Evolutionary conservation across 2,797 vertebrate species (phyloP).

Genomic region (Euthynnus affinis): DNA sequence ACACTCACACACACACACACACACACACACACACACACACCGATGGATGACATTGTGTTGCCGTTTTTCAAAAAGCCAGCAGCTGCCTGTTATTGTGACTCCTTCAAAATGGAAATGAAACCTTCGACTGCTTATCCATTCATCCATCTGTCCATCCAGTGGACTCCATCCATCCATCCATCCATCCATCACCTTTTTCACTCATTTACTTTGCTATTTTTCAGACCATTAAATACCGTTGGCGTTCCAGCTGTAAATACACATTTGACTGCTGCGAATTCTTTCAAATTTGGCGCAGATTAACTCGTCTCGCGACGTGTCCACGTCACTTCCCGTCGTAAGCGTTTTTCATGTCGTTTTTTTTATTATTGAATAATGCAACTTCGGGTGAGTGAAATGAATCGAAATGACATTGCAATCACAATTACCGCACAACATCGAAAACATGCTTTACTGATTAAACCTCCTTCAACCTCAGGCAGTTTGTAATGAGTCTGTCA

Average conservation of each 20-base stretch:
- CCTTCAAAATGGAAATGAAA: slow-evolving; percentile 58
- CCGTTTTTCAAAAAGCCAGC: slow-evolving; percentile 22
- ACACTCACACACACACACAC: slow-evolving; percentile 29
- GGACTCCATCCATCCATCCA: background rate
- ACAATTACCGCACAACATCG: too few relatives aligned
- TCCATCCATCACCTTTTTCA: background rate
- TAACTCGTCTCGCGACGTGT: background rate
- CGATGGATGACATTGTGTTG: background rate
- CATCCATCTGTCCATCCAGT: background rate
- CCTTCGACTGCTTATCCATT: slow-evolving; percentile 26
- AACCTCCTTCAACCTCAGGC: too few relatives aligned
- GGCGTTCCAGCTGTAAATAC: background rate
- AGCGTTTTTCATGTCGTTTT: background rate
- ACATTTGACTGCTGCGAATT: too few relatives aligned
- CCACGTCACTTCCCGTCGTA: background rate
- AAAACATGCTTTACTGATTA: too few relatives aligned
- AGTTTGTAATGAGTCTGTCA: too few relatives aligned
- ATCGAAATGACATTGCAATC: too few relatives aligned
- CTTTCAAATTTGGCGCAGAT: background rate
- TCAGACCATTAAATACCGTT: background rate
- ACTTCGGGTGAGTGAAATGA: background rate
- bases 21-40: slow-evolving; percentile 13
- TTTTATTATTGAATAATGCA: background rate
- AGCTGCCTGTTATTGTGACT: slow-evolving; percentile 40
- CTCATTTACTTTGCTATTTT: background rate